Evolutionary conservation across 2,888 invertebrate species (phyloP).

Genomic region (Strigamia transsilvanica): DNA sequence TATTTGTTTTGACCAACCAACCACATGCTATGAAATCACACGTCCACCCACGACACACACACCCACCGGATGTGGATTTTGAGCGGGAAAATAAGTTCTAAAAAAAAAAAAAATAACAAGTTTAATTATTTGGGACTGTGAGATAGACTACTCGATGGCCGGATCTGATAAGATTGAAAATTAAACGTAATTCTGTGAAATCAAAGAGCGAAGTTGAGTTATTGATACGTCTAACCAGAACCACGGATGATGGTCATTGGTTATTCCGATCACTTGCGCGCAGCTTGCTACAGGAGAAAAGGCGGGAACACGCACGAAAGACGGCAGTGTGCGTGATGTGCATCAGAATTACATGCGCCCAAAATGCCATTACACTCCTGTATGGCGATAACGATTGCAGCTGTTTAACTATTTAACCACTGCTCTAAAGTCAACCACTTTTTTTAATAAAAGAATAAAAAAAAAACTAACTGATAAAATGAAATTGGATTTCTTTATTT

Average conservation of each 20-base stretch:
- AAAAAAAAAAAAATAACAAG: not conserved
- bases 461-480: not conserved
- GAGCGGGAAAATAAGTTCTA: not conserved
- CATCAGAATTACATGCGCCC: conserved; percentile 2
- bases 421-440: not conserved
- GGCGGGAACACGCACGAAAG: conserved; percentile 8
- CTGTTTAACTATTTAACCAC: conserved; percentile 8
- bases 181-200: not conserved
- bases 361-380: conserved; percentile 8
- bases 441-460: not conserved
- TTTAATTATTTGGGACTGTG: not conserved
- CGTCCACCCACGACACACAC: not conserved
- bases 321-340: not conserved
- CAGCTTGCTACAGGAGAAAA: conserved; percentile 8
- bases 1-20: not conserved
- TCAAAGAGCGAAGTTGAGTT: not conserved
- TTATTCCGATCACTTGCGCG: conserved; percentile 2
- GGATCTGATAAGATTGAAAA: not conserved
- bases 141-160: not conserved
- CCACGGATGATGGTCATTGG: not conserved
- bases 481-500: too few relatives aligned
- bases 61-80: conserved; percentile 1
- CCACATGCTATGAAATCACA: conserved; percentile 3
- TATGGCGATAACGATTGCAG: not conserved
- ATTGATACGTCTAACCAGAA: not conserved